Evolutionary conservation across 2,797 vertebrate species (phyloP).

Genomic region (Coregonus suidteri): DNA sequence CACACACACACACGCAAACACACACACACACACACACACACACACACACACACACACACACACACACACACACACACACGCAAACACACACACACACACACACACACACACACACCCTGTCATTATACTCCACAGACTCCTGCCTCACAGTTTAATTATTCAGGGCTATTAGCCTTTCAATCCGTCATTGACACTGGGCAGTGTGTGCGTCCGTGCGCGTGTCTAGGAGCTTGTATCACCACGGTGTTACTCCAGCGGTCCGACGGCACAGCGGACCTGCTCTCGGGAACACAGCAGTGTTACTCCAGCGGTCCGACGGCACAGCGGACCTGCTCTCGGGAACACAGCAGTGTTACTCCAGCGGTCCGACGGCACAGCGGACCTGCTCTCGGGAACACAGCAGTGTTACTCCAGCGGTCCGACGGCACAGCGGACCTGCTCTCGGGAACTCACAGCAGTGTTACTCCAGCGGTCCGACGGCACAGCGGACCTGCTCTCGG

Average conservation of each 20-base stretch:
- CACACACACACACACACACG: too few species aligned
- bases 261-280: conserved; percentile 34
- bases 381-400: conserved; percentile 52
- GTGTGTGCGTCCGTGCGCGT: background rate
- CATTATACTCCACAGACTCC: background rate
- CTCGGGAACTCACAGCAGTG: conserved; percentile 42
- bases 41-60: too few species aligned
- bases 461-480: conserved; percentile 29
- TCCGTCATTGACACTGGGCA: conserved; percentile 58
- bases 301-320: conserved; percentile 30
- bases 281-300: conserved; percentile 44
- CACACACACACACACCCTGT: too few species aligned
- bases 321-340: conserved; percentile 51
- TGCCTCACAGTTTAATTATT: conserved; percentile 72
- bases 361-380: conserved; percentile 36
- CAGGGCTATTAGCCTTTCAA: conserved; percentile 66
- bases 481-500: conserved; percentile 48
- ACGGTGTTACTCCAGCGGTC: conserved; percentile 28
- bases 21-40: too few species aligned
- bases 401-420: conserved; percentile 29
- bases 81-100: too few species aligned
- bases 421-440: conserved; percentile 39
- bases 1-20: too few species aligned
- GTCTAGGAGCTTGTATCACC: conserved; percentile 54
- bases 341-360: conserved; percentile 26